Evolutionary conservation across 2,113 vertebrate genomes (phyloP).

Genomic region (Scortum barcoo): DNA sequence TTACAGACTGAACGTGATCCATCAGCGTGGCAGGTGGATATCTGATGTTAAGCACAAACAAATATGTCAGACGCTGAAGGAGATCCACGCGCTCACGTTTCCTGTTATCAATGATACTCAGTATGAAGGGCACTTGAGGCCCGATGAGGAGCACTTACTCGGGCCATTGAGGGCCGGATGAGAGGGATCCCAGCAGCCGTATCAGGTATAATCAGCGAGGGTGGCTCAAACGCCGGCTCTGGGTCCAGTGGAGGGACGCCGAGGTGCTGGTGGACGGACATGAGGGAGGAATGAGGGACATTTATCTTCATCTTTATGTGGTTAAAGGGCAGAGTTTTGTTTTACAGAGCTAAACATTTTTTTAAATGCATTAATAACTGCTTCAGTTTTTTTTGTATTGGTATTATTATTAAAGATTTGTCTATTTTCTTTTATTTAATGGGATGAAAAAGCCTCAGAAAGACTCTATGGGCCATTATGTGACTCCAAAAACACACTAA

Average conservation of each 20-base stretch:
- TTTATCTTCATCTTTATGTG: background rate
- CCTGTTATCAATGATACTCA: conserved; percentile 25
- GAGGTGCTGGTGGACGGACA: background rate
- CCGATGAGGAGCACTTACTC: conserved; percentile 50
- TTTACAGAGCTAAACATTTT: background rate
- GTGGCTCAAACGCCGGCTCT: conserved; percentile 20
- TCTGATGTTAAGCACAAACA: conserved; percentile 10
- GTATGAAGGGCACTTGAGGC: conserved; percentile 43
- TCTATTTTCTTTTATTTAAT: background rate
- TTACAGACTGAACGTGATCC: background rate
- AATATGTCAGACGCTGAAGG: background rate
- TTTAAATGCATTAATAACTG: background rate
- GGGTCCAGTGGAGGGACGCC: background rate
- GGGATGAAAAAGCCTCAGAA: background rate
- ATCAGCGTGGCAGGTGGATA: conserved; percentile 16
- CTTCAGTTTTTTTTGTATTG: background rate
- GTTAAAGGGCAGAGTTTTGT: background rate
- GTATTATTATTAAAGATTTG: background rate
- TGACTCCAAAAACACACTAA: background rate
- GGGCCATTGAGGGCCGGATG: conserved; percentile 35
- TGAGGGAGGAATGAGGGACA: background rate
- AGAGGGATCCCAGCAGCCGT: conserved; percentile 22
- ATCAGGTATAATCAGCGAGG: conserved; percentile 1
- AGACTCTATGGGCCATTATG: background rate
- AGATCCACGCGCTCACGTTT: background rate